Evolutionary conservation across 2,113 vertebrate species (phyloP).

Genomic region (Hyla sarda): DNA sequence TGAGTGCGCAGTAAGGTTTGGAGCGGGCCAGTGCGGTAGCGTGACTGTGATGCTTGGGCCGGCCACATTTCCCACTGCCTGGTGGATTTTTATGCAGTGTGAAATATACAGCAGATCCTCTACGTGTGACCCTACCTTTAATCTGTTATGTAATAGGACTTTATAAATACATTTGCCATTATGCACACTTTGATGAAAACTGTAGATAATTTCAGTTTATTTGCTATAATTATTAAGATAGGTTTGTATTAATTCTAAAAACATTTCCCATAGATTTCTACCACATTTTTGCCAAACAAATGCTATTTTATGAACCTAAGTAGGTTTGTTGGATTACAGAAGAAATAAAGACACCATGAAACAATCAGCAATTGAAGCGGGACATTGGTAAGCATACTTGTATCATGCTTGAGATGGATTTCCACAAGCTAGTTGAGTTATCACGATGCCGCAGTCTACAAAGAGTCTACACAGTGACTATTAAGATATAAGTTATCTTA

Average conservation of each 20-base stretch:
- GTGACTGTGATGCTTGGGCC: too few species aligned
- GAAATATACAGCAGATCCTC: too few species aligned
- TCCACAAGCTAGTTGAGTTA: constrained; percentile 47
- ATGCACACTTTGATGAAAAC: neutral
- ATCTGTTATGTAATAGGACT: neutral
- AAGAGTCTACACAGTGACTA: constrained; percentile 54
- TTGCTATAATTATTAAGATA: neutral
- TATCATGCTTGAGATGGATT: constrained; percentile 51
- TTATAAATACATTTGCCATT: neutral
- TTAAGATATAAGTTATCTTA: constrained; percentile 59
- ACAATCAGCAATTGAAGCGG: constrained; percentile 41
- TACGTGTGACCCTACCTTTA: too few species aligned
- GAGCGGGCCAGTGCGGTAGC: too few species aligned
- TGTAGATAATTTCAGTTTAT: neutral
- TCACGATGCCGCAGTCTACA: constrained; percentile 26
- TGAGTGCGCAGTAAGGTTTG: too few species aligned
- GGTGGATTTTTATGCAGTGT: too few species aligned
- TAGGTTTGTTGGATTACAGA: neutral
- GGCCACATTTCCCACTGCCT: too few species aligned
- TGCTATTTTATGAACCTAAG: neutral
- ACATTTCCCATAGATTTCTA: neutral
- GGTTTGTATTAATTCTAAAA: neutral
- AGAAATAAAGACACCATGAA: neutral
- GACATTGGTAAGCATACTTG: constrained; percentile 47
- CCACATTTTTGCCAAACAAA: neutral